Conservation (phyloP, 2,797 vertebrate species). For the Anisognathus igniventris region DNA sequence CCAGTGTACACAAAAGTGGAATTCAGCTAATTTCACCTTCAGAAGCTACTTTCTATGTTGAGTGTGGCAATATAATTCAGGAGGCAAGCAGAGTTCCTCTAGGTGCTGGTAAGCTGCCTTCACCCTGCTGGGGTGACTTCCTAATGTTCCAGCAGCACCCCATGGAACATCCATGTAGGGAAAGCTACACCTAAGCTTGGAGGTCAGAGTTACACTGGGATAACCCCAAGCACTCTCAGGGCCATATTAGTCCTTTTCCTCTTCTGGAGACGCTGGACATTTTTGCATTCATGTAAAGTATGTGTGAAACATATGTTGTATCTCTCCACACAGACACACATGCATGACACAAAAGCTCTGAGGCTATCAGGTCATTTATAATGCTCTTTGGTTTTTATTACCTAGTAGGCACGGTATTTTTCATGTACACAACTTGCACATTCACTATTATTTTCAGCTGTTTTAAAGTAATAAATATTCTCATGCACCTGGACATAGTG, state of each 20-base stretch:
- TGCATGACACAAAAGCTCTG: not conserved
- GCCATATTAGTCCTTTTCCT: not conserved
- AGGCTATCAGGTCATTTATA: not conserved
- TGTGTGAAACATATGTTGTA: not conserved
- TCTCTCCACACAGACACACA: not conserved
- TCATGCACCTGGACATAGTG: not conserved
- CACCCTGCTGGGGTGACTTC: not conserved
- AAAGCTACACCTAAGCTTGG: not conserved
- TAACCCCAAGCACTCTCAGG: not conserved
- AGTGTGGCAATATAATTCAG: not conserved
- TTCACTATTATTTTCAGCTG: constrained; percentile 17
- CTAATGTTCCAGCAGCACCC: not conserved
- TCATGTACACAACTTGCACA: not conserved
- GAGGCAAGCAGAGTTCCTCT: not conserved
- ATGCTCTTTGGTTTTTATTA: not conserved
- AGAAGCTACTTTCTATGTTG: not conserved
- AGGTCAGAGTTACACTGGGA: not conserved
- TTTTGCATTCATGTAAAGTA: not conserved
- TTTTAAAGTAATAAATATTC: not conserved
- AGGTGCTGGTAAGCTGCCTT: not conserved
- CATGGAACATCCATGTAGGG: fast-evolving
- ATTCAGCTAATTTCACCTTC: not conserved
- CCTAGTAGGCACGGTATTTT: not conserved
- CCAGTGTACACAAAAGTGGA: not conserved
- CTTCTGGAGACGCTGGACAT: not conserved